Percentiles rank a stretch among this genome's conserved stretches.
These are phyloP conservation scores for Acronicta aceris DNA, from an alignment of 2,888 invertebrate species.

Conservation along the genomic window DNA sequence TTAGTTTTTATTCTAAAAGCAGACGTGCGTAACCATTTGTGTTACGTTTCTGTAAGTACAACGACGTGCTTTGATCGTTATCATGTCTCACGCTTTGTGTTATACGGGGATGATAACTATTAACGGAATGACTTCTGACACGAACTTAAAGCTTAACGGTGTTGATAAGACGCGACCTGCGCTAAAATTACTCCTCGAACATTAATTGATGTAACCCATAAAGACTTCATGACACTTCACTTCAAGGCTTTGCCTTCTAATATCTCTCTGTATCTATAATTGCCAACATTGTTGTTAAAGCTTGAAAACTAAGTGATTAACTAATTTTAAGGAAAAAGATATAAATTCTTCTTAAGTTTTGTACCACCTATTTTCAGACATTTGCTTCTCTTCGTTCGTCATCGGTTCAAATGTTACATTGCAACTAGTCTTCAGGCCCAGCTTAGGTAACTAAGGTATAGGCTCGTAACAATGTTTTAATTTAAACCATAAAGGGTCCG, in stretches of 20 bases:
- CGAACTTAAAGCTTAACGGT: slow-evolving; percentile 21
- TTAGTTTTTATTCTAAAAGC: slow-evolving; percentile 20
- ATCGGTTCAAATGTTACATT: too few relatives aligned
- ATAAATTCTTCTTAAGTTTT: too few relatives aligned
- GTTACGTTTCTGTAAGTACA: slow-evolving; percentile 25
- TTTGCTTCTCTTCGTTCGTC: too few relatives aligned
- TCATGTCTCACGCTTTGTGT: slow-evolving; percentile 37
- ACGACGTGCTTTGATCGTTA: slow-evolving; percentile 38
- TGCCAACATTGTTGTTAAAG: too few relatives aligned
- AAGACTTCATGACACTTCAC: not conserved
- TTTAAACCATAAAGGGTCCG: slow-evolving; percentile 65
- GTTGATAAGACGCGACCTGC: slow-evolving; percentile 38
- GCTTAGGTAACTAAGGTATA: slow-evolving; percentile 46
- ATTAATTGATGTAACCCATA: slow-evolving; percentile 28
- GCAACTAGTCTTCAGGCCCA: not conserved
- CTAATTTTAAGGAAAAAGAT: too few relatives aligned
- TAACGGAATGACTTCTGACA: slow-evolving; percentile 46
- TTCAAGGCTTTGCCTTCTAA: slow-evolving; percentile 4
- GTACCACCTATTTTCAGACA: too few relatives aligned
- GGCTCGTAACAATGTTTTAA: slow-evolving; percentile 67
- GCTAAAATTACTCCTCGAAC: slow-evolving; percentile 11
- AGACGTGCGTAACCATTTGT: slow-evolving; percentile 13
- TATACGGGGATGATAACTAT: slow-evolving; percentile 36
- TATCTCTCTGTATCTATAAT: too few relatives aligned
- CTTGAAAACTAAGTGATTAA: too few relatives aligned